Evolutionary conservation across 2,113 vertebrate genomes (phyloP), one percentile per base, ranked within the genome.

Genomic region (Sprattus sprattus): DNA sequence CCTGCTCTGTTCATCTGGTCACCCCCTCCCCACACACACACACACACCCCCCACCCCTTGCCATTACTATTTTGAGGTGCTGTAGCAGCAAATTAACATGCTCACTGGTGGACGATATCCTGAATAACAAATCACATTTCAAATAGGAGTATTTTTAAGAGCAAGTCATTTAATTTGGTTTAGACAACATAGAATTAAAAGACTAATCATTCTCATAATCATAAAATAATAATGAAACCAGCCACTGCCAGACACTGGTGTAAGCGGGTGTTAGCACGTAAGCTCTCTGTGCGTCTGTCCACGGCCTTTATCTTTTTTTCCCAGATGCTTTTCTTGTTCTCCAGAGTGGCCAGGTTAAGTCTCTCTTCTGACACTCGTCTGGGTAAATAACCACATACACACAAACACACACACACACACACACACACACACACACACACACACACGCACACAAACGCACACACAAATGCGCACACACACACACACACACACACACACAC

Each of bases 401-500:
- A 82, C 81, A 47, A 15, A 45, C 81, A 45, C 22, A 28, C 81
- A n/a, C 16, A 32, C 25, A 52, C 39, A 32, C 54, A 60, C 54
- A 25, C 60, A 64, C 60, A 25, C 60, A 64, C 54, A 25, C 32
- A 82, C 49, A 2, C 39, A 39, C 39, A 2, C 39, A 39, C 39
- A 2, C 39, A 39, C 45, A 49, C 81, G 50, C 81, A 49, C 44
- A 82, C 81, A 49, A 46, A 82, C 81, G 50, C 81, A n/a, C n/a
- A n/a, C n/a, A n/a, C n/a, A n/a, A n/a, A n/a, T n/a, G n/a, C n/a
- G 39, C 39, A 39, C 39, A 2, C 39, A 39, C 39, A 2, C 39
- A 39, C 45, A 49, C 81, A 82, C 81, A 49, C 44, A 82, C 81
- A 49, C 81, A 82, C 81, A 82, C 81, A n/a, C n/a, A n/a, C n/a